Percentiles rank a stretch among this genome's conserved stretches.
These are phyloP conservation scores for Babylonia areolata DNA, from an alignment of 1,140 invertebrate genomes.

Conservation along the genomic window DNA sequence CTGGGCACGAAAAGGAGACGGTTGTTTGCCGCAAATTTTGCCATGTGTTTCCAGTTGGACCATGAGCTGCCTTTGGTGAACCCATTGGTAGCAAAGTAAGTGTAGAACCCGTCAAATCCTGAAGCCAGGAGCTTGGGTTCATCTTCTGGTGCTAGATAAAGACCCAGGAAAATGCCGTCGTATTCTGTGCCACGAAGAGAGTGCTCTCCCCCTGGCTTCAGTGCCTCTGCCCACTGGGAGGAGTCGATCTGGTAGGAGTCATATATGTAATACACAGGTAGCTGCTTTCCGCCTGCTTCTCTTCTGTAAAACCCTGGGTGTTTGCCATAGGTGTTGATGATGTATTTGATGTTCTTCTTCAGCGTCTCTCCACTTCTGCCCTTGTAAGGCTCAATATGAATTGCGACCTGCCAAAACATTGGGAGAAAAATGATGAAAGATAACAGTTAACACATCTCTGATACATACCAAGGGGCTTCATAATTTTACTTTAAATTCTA, in stretches of 20 bases:
- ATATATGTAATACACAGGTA: slow-evolving; percentile 78
- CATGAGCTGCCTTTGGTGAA: slow-evolving; percentile 77
- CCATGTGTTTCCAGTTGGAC: slow-evolving; percentile 75
- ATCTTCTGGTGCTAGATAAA: slow-evolving; percentile 74
- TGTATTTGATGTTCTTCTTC: slow-evolving; percentile 72
- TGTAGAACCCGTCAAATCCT: slow-evolving; percentile 79
- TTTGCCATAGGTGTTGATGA: slow-evolving; percentile 75
- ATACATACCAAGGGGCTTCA: too few relatives aligned
- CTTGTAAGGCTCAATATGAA: slow-evolving; percentile 78
- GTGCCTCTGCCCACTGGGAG: slow-evolving; percentile 72
- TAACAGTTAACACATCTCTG: too few relatives aligned
- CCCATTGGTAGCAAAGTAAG: slow-evolving; percentile 78
- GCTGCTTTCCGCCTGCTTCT: slow-evolving; percentile 51
- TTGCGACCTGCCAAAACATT: slow-evolving; percentile 64
- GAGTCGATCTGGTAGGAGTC: slow-evolving; percentile 74
- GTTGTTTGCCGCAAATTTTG: slow-evolving; percentile 67
- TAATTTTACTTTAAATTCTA: too few relatives aligned
- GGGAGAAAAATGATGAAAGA: not conserved
- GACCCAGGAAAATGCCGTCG: slow-evolving; percentile 77
- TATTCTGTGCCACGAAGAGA: slow-evolving; percentile 74
- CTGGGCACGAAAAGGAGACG: slow-evolving; percentile 77
- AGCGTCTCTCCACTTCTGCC: slow-evolving; percentile 69
- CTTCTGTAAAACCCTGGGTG: slow-evolving; percentile 77
- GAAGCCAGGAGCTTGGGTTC: slow-evolving; percentile 62
- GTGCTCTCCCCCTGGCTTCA: slow-evolving; percentile 61